Conservation (phyloP, 2,797 vertebrate species). For the Coregonus ussuriensis region DNA sequence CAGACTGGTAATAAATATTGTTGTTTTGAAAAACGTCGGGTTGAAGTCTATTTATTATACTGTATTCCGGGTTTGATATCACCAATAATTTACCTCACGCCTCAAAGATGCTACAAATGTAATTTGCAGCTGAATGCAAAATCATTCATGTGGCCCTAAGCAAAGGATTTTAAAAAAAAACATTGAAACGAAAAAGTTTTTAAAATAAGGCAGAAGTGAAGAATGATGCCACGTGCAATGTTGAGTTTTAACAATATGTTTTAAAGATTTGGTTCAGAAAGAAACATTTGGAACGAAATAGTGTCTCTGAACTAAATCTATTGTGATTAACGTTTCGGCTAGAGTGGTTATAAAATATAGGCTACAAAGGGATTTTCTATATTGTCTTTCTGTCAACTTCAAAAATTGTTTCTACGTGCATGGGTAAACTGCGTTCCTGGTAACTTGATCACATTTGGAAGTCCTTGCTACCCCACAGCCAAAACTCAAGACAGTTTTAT, state of each 20-base stretch:
- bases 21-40: neutral
- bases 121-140: neutral
- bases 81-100: neutral
- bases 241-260: neutral
- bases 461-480: neutral
- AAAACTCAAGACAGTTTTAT: conserved; percentile 34
- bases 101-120: neutral
- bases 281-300: neutral
- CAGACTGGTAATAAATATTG: neutral
- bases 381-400: conserved; percentile 1
- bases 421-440: neutral
- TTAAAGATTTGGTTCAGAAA: neutral
- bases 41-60: neutral
- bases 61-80: neutral
- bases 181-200: neutral
- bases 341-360: neutral
- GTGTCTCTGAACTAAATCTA: neutral
- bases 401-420: neutral
- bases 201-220: neutral
- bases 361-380: neutral
- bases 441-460: conserved; percentile 10
- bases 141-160: neutral
- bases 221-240: neutral
- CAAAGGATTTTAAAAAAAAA: neutral
- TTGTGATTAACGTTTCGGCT: neutral